Evolutionary conservation across 2,888 invertebrate species (phyloP).

Genomic region (Ligdia adustata): DNA sequence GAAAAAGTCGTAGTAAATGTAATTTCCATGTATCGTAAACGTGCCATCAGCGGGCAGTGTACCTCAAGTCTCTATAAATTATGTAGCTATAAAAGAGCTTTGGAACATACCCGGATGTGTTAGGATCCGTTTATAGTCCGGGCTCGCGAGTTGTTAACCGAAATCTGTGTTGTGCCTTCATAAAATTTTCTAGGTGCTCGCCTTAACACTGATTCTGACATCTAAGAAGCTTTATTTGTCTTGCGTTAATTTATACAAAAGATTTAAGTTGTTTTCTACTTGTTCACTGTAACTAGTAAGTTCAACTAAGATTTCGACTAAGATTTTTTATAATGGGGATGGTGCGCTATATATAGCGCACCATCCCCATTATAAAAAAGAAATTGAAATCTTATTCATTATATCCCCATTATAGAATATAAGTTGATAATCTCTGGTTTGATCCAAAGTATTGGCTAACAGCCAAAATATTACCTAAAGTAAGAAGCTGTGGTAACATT

Average conservation of each 20-base stretch:
- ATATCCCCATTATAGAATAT: too few relatives aligned
- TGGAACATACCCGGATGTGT: conserved; percentile 70
- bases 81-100: conserved; percentile 72
- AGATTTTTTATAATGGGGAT: too few relatives aligned
- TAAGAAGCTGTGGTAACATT: conserved; percentile 46
- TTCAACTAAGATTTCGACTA: too few relatives aligned
- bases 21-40: conserved; percentile 59
- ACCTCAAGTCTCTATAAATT: conserved; percentile 62
- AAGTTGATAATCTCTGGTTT: conserved; percentile 5
- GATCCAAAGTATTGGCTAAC: conserved; percentile 29
- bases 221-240: too few relatives aligned
- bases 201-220: conserved; percentile 20
- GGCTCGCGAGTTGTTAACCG: conserved; percentile 60
- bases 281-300: too few relatives aligned
- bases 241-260: too few relatives aligned
- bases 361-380: too few relatives aligned
- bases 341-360: too few relatives aligned
- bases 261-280: too few relatives aligned
- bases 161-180: conserved; percentile 62
- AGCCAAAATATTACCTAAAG: conserved; percentile 11
- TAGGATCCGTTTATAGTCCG: conserved; percentile 72
- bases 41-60: conserved; percentile 48
- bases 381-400: too few relatives aligned
- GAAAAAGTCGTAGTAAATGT: conserved; percentile 42
- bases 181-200: conserved; percentile 43